Conservation (phyloP, 1,140 invertebrate genomes). For the Drosophila parabipectinata region DNA sequence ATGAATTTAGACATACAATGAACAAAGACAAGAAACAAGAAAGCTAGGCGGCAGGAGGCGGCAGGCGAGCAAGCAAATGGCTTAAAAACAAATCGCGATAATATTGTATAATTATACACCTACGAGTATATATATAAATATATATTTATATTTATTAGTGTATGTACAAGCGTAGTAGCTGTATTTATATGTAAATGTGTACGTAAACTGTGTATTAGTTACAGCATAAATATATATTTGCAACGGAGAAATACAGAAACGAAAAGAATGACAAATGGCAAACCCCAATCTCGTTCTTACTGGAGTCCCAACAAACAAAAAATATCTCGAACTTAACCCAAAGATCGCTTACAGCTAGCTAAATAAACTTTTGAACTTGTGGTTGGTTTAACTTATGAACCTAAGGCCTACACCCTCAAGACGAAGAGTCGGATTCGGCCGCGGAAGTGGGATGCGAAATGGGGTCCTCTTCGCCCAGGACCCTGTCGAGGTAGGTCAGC, state of each 20-base stretch:
- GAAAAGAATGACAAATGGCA: slow-evolving; percentile 33
- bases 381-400: not conserved
- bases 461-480: slow-evolving; percentile 53
- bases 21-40: slow-evolving; percentile 62
- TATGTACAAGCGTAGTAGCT: slow-evolving; percentile 71
- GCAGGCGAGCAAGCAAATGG: slow-evolving; percentile 41
- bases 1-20: slow-evolving; percentile 81
- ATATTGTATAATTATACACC: slow-evolving; percentile 79
- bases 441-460: not conserved
- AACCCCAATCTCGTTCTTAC: slow-evolving; percentile 18
- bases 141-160: slow-evolving; percentile 65
- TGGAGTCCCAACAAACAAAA: not conserved
- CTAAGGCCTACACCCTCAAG: not conserved
- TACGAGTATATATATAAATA: slow-evolving; percentile 41
- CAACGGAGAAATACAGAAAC: slow-evolving; percentile 67
- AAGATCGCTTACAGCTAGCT: slow-evolving; percentile 10
- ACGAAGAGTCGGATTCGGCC: not conserved
- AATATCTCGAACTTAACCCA: not conserved
- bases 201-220: slow-evolving; percentile 80
- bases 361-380: slow-evolving; percentile 10
- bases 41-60: slow-evolving; percentile 7
- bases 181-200: slow-evolving; percentile 81
- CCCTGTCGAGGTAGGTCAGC: slow-evolving; percentile 44
- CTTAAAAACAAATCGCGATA: slow-evolving; percentile 66
- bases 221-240: slow-evolving; percentile 75